These are phyloP conservation scores for Polydrusus tereticollis DNA, from an alignment of 2,888 invertebrate species.

Conservation along the genomic window DNA sequence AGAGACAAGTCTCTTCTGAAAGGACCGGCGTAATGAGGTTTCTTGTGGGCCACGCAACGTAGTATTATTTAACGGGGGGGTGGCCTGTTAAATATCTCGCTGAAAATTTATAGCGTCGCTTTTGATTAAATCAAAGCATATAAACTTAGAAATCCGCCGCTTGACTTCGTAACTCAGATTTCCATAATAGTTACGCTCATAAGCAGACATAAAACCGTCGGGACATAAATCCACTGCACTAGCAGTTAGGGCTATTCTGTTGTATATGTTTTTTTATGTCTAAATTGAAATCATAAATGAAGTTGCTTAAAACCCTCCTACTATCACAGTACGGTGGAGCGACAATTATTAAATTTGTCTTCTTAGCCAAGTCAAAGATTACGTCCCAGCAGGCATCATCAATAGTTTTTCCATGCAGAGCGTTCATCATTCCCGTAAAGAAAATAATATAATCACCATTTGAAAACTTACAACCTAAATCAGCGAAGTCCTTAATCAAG, in stretches of 20 bases:
- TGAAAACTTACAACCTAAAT: no score
- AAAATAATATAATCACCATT: no score
- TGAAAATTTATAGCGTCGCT: background rate
- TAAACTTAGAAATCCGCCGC: background rate
- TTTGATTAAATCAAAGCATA: background rate
- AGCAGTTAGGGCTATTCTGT: background rate
- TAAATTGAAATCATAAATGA: background rate
- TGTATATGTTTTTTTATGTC: background rate
- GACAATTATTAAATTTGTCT: background rate
- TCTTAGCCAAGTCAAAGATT: background rate
- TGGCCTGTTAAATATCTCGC: background rate
- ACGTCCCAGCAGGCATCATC: no score
- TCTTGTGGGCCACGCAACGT: background rate
- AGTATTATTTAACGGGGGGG: background rate
- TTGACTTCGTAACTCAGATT: background rate
- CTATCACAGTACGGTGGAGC: background rate
- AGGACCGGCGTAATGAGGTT: background rate
- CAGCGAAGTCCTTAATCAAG: no score
- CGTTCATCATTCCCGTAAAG: no score
- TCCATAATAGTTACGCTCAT: background rate
- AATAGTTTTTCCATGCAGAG: no score
- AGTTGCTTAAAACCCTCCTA: background rate
- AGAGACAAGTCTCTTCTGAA: background rate
- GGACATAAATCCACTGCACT: background rate
- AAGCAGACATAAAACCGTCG: background rate